phyloP scores from a whole-genome alignment of 2,797 vertebrate genomes.

The Hoplostethus atlanticus region DNA sequence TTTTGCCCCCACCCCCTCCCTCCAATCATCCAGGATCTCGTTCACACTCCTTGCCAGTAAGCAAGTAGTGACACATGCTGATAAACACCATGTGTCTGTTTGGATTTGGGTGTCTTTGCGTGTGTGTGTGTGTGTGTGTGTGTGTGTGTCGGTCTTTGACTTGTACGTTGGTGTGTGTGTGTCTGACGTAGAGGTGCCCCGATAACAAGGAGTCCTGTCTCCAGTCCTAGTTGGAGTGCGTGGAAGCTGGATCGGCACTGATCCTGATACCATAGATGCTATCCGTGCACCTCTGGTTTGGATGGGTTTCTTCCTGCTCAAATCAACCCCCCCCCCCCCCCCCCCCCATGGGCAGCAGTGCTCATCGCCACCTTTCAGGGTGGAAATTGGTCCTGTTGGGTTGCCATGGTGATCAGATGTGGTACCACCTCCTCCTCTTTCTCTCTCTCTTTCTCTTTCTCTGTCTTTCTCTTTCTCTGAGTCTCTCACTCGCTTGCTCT shows the following conservation, averaged over 20 bases:
- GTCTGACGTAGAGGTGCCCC: too few species aligned
- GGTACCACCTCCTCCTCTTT: constrained; percentile 21
- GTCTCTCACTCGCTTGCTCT: not conserved
- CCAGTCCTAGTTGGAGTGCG: too few species aligned
- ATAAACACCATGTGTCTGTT: constrained; percentile 6
- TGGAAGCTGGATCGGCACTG: too few species aligned
- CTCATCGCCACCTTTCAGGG: constrained; percentile 48
- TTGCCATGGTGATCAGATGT: constrained; percentile 71
- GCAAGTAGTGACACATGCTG: not conserved
- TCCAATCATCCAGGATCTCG: not conserved
- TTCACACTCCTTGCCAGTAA: not conserved
- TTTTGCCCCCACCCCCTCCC: too few species aligned
- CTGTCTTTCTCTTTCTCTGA: not conserved
- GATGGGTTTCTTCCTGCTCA: not conserved
- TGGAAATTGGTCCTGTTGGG: constrained; percentile 58
- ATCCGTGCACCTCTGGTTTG: too few species aligned
- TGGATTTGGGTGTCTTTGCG: not conserved
- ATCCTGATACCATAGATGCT: too few species aligned
- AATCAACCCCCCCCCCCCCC: constrained; percentile 20
- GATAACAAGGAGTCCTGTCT: too few species aligned
- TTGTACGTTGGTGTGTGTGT: too few species aligned
- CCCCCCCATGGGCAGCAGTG: constrained; percentile 24
- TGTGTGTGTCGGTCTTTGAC: not conserved
- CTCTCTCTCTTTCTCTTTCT: not conserved
- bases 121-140: not conserved